Conservation (phyloP, 2,113 vertebrate genomes). For the Halcyon senegalensis region DNA sequence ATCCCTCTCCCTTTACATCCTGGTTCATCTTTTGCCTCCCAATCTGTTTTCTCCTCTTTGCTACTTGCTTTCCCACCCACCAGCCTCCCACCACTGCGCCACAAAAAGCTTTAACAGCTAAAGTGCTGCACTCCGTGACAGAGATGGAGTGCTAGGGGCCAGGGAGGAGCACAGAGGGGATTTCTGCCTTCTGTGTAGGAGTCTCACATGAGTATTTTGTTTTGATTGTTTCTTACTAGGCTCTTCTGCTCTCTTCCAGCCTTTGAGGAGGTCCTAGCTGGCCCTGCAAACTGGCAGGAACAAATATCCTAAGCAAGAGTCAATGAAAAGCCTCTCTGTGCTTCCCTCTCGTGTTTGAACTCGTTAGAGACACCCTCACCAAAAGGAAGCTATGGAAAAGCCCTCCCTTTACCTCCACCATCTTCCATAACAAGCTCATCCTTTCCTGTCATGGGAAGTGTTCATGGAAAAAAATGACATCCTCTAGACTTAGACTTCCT, state of each 20-base stretch:
- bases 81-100: conserved; percentile 58
- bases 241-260: conserved; percentile 33
- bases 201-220: background rate
- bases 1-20: background rate
- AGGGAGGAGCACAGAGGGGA: background rate
- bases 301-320: background rate
- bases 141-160: background rate
- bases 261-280: background rate
- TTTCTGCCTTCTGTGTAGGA: conserved; percentile 18
- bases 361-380: background rate
- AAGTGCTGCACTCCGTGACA: conserved; percentile 1
- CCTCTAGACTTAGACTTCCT: background rate
- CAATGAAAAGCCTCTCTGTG: background rate
- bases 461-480: background rate
- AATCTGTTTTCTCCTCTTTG: conserved; percentile 31
- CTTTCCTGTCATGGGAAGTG: background rate
- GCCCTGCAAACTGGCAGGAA: background rate
- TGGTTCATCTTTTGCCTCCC: conserved; percentile 39
- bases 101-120: conserved; percentile 70
- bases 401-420: background rate
- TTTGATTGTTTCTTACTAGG: conserved; percentile 7
- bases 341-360: background rate
- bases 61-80: conserved; percentile 68
- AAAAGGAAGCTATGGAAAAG: background rate
- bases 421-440: background rate